phyloP scores from a whole-genome alignment of 2,113 vertebrate genomes.

The Rhadina sibilatrix region DNA sequence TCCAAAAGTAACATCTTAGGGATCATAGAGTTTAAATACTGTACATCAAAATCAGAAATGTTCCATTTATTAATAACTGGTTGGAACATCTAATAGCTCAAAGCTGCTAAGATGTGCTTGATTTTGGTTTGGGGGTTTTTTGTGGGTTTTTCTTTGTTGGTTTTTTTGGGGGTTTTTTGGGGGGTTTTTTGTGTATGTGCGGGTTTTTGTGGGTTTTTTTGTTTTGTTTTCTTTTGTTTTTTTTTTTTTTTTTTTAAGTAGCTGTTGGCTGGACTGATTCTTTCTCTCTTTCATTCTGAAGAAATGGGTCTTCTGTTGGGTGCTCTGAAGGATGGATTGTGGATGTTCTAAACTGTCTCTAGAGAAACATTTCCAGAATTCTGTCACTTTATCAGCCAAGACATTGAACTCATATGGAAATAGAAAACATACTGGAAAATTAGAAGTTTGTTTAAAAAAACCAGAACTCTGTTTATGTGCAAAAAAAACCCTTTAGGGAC shows the following conservation, averaged over 20 bases:
- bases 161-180: neutral
- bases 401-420: neutral
- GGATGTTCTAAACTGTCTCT: neutral
- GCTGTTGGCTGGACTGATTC: neutral
- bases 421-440: neutral
- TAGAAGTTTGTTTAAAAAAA: neutral
- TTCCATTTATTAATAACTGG: neutral
- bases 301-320: neutral
- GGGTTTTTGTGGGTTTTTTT: neutral
- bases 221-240: neutral
- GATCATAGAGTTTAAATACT: neutral
- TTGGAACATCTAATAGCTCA: neutral
- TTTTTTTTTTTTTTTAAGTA: neutral
- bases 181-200: neutral
- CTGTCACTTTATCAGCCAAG: neutral
- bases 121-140: neutral
- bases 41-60: conserved; percentile 8
- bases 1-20: neutral
- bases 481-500: neutral
- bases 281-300: neutral
- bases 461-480: accelerated
- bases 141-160: neutral
- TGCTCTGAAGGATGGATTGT: neutral
- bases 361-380: neutral
- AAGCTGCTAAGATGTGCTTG: neutral